phyloP scores from a whole-genome alignment of 2,888 invertebrate species.

The Meteorus cinctellus region DNA sequence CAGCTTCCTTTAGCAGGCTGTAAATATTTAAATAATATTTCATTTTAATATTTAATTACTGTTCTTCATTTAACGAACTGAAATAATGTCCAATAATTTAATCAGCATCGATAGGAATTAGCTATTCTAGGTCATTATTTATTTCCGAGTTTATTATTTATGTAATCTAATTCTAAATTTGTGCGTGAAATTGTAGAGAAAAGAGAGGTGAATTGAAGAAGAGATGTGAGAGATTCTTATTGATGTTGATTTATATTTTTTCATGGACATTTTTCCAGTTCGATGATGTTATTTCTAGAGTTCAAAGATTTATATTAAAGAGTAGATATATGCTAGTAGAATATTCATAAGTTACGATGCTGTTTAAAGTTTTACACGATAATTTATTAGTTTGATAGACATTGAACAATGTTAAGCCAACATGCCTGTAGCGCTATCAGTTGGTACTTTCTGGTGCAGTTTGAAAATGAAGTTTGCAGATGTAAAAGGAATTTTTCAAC shows the following conservation, averaged over 20 bases:
- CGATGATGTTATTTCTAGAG: background rate
- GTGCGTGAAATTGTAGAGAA: background rate
- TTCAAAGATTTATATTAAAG: too few relatives aligned
- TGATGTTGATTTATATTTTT: constrained; percentile 4
- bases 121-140: background rate
- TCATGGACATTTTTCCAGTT: constrained; percentile 4
- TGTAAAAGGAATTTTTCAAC: too few relatives aligned
- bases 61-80: background rate
- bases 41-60: background rate
- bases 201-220: background rate
- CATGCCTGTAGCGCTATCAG: background rate
- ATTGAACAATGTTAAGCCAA: background rate
- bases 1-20: constrained; percentile 91
- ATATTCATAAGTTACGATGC: background rate
- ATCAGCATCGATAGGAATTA: background rate
- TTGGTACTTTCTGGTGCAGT: background rate
- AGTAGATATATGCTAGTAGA: too few relatives aligned
- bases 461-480: too few relatives aligned
- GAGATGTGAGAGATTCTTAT: background rate
- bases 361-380: too few relatives aligned
- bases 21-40: constrained; percentile 53
- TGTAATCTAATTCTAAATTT: background rate
- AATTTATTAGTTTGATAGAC: background rate
- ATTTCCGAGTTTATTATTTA: background rate
- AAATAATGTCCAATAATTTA: background rate